Evolutionary conservation across 2,797 vertebrate genomes (phyloP).

Genomic region (Sebastes cheni): DNA sequence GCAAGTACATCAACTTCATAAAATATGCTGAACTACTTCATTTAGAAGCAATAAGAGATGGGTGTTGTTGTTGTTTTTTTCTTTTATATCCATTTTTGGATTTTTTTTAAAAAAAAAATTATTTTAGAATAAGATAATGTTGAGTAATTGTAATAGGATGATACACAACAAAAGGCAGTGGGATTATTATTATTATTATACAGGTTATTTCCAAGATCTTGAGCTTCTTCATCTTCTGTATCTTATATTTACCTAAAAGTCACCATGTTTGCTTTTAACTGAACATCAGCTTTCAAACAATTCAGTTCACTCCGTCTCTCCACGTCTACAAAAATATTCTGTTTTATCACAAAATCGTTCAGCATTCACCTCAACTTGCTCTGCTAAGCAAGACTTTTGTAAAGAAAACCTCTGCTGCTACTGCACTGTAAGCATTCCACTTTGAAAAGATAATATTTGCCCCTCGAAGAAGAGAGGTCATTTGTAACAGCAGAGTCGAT

Average conservation of each 20-base stretch:
- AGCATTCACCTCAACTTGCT: slow-evolving; percentile 29
- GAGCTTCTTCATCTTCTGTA: not conserved
- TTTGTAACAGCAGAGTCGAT: slow-evolving; percentile 50
- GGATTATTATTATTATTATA: not conserved
- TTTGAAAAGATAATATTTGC: slow-evolving; percentile 74
- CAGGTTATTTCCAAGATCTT: not conserved
- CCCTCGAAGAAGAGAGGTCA: slow-evolving; percentile 62
- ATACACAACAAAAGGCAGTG: not conserved
- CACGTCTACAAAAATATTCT: slow-evolving; percentile 8
- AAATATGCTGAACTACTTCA: not conserved
- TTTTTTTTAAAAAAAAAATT: no score
- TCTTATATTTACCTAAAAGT: not conserved
- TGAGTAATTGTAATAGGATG: not conserved
- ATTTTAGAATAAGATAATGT: not conserved
- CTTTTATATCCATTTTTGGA: not conserved
- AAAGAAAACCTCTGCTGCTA: slow-evolving; percentile 14
- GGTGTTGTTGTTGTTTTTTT: not conserved
- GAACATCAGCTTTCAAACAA: not conserved
- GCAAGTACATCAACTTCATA: not conserved
- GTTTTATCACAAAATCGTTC: slow-evolving; percentile 30
- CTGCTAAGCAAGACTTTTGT: slow-evolving; percentile 33
- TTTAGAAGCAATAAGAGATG: not conserved
- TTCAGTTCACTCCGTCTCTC: not conserved
- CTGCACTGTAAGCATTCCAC: slow-evolving; percentile 60
- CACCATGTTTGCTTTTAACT: not conserved